Evolutionary conservation across 1,140 invertebrate genomes (phyloP), one percentile per base, ranked within the genome.

Genomic region (Pentalonia nigronervosa): DNA sequence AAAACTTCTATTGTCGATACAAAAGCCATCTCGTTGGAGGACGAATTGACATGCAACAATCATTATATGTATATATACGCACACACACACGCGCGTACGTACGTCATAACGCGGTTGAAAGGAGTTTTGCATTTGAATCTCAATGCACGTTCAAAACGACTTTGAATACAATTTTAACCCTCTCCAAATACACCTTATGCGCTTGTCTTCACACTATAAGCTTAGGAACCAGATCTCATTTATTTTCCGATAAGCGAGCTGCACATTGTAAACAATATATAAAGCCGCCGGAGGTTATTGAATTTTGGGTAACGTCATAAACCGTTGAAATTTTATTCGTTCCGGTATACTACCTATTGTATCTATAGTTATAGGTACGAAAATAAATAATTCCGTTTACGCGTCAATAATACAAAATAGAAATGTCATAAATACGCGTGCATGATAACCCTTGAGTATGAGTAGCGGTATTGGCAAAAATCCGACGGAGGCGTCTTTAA

Each of bases 101-200:
- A 21, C 81, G 14, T 76, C 60, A 76, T 76, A 76, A 6, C n/a
- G n/a, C 14, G n/a, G 60, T 2, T 11, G 60, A 14, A 17, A 17
- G 60, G 30, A n/a, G n/a, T 17, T 76, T 76, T n/a, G 60, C n/a
- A 76, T 86, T 86, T 86, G 83, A 86, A 86, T 86, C 36, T 36
- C 41, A 11, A 86, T 23, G 41, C 83, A 86, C 83, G 83, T 45
- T 45, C 23, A 3, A n/a, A 30, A 76, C 6, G 60, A 76, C 60
- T 41, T 9, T 45, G 23, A 86, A 86, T 41, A 86, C 41, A 45
- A 45, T 45, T 86, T 86, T 86, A 86, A 86, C 83, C 83, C 9
- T 86, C 23, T 86, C 36, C 21, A 25, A 45, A 41, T 86, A 86
- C 41, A 45, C 41, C 41, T 25, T 25, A 23, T 8, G n/a, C n/a